Evolutionary conservation across 1,140 invertebrate genomes (phyloP).

Genomic region (Dendroctonus ponderosae): DNA sequence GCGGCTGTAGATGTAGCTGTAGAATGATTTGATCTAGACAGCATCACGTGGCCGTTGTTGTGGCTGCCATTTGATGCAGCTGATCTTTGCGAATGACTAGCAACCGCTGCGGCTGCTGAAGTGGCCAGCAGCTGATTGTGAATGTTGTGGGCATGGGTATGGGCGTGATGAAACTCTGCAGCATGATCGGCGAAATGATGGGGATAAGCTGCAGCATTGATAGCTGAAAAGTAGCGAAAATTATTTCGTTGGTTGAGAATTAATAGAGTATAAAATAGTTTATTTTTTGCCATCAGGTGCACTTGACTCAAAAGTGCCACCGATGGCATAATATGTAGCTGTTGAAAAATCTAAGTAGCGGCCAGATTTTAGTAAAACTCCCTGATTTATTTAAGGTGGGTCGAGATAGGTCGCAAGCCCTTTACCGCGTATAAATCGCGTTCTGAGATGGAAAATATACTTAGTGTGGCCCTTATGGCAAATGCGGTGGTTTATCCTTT

Average conservation of each 20-base stretch:
- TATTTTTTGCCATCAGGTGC: no score
- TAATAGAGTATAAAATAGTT: no score
- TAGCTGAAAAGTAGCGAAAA: slow-evolving; percentile 12
- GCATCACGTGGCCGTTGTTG: slow-evolving; percentile 46
- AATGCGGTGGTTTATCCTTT: no score
- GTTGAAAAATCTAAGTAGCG: no score
- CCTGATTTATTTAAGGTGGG: no score
- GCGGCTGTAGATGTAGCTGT: slow-evolving; percentile 49
- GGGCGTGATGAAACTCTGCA: slow-evolving; percentile 45
- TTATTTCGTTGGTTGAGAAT: background rate
- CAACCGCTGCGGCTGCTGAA: slow-evolving; percentile 31
- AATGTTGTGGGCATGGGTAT: slow-evolving; percentile 47
- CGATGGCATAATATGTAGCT: no score
- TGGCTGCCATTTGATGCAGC: slow-evolving; percentile 39
- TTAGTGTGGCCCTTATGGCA: no score
- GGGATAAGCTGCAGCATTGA: slow-evolving; percentile 41
- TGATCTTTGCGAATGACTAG: slow-evolving; percentile 42
- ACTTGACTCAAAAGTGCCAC: no score
- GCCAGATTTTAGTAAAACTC: no score
- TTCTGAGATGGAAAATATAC: no score
- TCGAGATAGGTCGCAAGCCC: no score
- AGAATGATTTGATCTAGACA: slow-evolving; percentile 45
- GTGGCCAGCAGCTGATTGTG: slow-evolving; percentile 46
- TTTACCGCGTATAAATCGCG: no score
- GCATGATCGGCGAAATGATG: slow-evolving; percentile 48